Conservation (phyloP, 2,888 invertebrate genomes). For the Trachelus tabidus region DNA sequence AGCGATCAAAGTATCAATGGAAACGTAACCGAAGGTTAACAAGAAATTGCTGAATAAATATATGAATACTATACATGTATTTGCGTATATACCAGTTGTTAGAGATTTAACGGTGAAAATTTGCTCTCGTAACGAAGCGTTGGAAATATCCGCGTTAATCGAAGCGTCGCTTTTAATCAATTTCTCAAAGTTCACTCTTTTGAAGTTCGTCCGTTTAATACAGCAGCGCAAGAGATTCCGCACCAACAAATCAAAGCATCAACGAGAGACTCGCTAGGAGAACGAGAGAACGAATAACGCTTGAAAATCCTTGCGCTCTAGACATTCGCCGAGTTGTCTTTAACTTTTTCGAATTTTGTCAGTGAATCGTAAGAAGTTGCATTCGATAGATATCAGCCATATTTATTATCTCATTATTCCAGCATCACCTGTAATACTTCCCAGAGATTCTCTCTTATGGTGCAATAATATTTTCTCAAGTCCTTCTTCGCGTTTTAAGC, state of each 20-base stretch:
- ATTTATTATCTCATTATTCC: not conserved
- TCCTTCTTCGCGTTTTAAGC: not conserved
- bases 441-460: not conserved
- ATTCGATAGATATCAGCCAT: not conserved
- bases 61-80: not conserved
- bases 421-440: not conserved
- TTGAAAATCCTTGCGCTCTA: not conserved
- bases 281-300: not conserved
- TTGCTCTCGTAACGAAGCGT: not conserved
- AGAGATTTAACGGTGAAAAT: not conserved
- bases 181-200: not conserved
- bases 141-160: not conserved
- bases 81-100: not conserved
- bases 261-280: not conserved
- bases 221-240: not conserved
- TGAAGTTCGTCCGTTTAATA: not conserved
- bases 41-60: too few relatives aligned
- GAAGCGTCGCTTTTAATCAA: not conserved
- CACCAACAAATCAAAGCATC: not conserved
- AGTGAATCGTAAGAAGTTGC: not conserved
- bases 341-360: not conserved
- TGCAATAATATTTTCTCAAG: not conserved
- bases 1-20: not conserved
- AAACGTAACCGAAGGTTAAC: not conserved
- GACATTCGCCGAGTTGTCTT: not conserved